These are phyloP conservation scores for Ornithoptera alexandrae DNA, from an alignment of 2,888 invertebrate genomes.

Conservation along the genomic window DNA sequence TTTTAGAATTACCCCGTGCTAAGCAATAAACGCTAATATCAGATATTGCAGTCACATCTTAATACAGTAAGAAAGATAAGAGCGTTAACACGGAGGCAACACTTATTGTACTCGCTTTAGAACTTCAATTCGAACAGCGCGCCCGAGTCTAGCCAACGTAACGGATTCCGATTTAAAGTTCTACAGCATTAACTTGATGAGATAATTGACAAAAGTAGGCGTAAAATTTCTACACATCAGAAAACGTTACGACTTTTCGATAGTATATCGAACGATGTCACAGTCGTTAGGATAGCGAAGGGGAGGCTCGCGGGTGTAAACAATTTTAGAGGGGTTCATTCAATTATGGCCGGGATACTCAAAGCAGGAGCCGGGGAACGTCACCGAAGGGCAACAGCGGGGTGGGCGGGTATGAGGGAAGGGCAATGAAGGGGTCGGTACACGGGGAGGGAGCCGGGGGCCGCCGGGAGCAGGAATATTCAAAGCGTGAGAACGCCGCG, in stretches of 20 bases:
- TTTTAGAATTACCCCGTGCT: conserved; percentile 30
- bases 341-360: conserved; percentile 63
- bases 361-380: conserved; percentile 70
- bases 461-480: conserved; percentile 75
- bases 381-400: conserved; percentile 70
- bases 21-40: conserved; percentile 31
- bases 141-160: conserved; percentile 7
- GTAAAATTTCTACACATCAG: conserved; percentile 21
- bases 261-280: conserved; percentile 2
- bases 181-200: conserved; percentile 28
- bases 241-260: conserved; percentile 14
- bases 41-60: conserved; percentile 32
- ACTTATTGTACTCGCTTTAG: conserved; percentile 13
- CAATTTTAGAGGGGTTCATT: conserved; percentile 69
- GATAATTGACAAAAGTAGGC: conserved; percentile 29
- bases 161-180: conserved; percentile 21
- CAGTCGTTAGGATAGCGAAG: conserved; percentile 35
- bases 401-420: conserved; percentile 37
- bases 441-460: conserved; percentile 43
- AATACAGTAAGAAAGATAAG: conserved; percentile 32
- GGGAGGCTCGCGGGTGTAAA: conserved; percentile 59
- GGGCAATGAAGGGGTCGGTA: conserved; percentile 30
- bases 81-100: conserved; percentile 20
- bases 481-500: conserved; percentile 79
- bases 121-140: conserved; percentile 21